Base-by-base conservation (phyloP, 2,113 vertebrate species). In the Furnarius figulus region DNA sequence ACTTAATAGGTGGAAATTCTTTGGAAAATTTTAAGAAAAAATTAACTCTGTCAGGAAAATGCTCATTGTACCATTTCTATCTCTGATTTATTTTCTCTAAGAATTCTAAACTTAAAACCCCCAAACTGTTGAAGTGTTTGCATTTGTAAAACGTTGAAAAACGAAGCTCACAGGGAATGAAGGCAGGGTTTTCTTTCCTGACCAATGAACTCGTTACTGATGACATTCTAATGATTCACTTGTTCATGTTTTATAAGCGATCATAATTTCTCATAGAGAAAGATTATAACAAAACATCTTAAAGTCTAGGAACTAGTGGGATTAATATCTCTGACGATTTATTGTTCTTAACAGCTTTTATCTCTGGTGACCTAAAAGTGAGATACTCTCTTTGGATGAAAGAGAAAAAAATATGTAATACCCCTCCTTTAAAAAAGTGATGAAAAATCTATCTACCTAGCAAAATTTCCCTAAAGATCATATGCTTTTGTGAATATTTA, bases 1-100 rank as follows among this genome's bases (percentile, higher is more conserved):
- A 86, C 76, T 96, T 92, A 87, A 96, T 77, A 85, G 49, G 85
- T 80, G 39, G 65, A 92, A 96, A 94, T 92, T 42, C 25, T 95
- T 66, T 95, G 52, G n/a, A 92, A 95, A 65, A 96, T 35, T 94
- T 96, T 93, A 87, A 65, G 58, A 61, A 72, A 85, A 12, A 85
- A 93, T 71, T 31, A 95, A 86, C 66, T 84, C 35, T 93, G 30
- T 28, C 55, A 90, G 44, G 33, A 50, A 55, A 68, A 58, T 7
- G 27, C 4, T 80, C 33, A 68, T 97, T 96, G 78, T 79, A 87
- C 82, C 4, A 76, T 90, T 93, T 92, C 28, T n/a, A 47, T 91
- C 22, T 56, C 8, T 87, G 8, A 61, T 95, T 96, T 95, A 19
- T 59, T 93, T 95, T 91, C 44, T 68, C 37, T 79, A 44, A 86